phyloP scores from a whole-genome alignment of 2,113 vertebrate species.

The Aegithalos caudatus region DNA sequence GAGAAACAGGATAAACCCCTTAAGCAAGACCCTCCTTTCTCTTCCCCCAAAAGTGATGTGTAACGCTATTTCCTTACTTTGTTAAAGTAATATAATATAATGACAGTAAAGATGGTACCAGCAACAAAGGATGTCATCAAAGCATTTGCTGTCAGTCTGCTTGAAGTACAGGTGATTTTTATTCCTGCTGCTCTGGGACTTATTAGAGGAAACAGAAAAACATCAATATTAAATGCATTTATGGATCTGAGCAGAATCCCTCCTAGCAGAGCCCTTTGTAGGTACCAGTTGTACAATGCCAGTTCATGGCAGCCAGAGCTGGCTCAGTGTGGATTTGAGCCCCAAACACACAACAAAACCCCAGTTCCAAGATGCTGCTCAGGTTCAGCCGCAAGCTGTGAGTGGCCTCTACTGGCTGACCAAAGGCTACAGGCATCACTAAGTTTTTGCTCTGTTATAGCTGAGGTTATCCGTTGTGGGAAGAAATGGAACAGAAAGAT shows the following conservation, averaged over 20 bases:
- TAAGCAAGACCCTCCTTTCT: background rate
- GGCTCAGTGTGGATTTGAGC: background rate
- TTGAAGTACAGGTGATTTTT: background rate
- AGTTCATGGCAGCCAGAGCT: background rate
- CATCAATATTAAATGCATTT: background rate
- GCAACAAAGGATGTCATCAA: background rate
- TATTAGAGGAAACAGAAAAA: background rate
- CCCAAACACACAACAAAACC: background rate
- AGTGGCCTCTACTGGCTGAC: constrained; percentile 98
- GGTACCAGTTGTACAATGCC: background rate
- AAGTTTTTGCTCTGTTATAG: background rate
- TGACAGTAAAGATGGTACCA: background rate
- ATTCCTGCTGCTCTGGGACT: background rate
- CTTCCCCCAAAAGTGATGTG: background rate
- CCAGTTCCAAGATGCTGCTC: constrained; percentile 46
- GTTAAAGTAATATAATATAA: background rate
- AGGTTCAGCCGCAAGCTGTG: constrained; percentile 83
- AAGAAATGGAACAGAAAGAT: background rate
- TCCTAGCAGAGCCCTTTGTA: background rate
- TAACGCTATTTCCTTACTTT: background rate
- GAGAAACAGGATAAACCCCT: background rate
- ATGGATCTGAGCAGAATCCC: background rate
- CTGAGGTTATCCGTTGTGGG: background rate
- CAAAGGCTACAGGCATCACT: constrained; percentile 83
- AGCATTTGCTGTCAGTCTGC: background rate